phyloP scores from a whole-genome alignment of 2,888 invertebrate genomes.

The Phlogophora meticulosa region DNA sequence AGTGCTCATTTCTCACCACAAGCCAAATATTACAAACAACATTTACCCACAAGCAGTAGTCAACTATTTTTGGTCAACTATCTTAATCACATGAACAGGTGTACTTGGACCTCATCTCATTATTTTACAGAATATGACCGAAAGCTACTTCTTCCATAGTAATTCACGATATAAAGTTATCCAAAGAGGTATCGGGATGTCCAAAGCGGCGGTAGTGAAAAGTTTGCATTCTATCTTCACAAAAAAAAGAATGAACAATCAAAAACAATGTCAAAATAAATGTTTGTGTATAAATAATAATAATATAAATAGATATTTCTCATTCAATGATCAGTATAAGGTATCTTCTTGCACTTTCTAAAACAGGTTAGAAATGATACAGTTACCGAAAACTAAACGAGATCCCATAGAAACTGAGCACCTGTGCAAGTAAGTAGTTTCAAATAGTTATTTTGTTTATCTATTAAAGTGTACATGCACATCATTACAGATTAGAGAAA shows the following conservation, averaged over 20 bases:
- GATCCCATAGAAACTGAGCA: slow-evolving; percentile 68
- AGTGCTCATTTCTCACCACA: too few species aligned
- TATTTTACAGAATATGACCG: too few species aligned
- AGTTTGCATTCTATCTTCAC: neutral
- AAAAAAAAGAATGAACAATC: neutral
- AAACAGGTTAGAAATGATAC: slow-evolving; percentile 64
- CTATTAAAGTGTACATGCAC: neutral
- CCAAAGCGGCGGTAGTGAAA: neutral
- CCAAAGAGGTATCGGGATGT: too few species aligned
- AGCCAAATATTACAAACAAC: too few species aligned
- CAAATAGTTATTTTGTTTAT: neutral
- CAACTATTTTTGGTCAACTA: too few species aligned
- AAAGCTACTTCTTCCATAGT: too few species aligned
- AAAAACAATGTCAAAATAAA: slow-evolving; percentile 30
- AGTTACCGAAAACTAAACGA: slow-evolving; percentile 70
- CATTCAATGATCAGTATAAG: neutral
- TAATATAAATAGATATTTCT: neutral
- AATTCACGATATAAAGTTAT: too few species aligned
- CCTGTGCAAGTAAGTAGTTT: slow-evolving; percentile 72
- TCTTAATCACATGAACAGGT: too few species aligned
- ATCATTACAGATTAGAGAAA: too few species aligned
- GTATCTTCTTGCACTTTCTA: slow-evolving; percentile 1
- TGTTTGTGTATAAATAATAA: too few species aligned
- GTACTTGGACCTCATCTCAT: too few species aligned
- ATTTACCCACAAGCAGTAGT: too few species aligned